A percentile compares a stretch with the other conserved stretches of the same genome.
Conservation (phyloP, 2,797 vertebrate species). For the Hapalemur alaotrensis region DNA sequence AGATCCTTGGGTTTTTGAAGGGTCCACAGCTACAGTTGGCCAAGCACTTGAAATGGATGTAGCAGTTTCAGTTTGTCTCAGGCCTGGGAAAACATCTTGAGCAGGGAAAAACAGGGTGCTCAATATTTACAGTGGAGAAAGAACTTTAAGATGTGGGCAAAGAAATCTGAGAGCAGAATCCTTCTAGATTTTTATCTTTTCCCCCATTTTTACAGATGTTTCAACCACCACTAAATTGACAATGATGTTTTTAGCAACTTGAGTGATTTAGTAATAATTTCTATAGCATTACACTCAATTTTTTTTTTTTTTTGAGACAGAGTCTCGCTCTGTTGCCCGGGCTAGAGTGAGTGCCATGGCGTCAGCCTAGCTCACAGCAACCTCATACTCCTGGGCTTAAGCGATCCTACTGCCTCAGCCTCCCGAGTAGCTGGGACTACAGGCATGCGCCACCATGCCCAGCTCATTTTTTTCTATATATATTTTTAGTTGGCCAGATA, state of each 20-base stretch:
- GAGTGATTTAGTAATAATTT: slow-evolving; percentile 25
- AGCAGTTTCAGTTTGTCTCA: background rate
- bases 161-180: background rate
- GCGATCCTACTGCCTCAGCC: too few relatives aligned
- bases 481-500: too few relatives aligned
- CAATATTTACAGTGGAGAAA: slow-evolving; percentile 8
- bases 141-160: background rate
- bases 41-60: background rate
- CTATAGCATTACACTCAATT: background rate
- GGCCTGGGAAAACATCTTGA: background rate
- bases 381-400: too few relatives aligned
- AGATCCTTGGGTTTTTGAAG: background rate
- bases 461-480: too few relatives aligned
- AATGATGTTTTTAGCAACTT: background rate
- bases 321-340: too few relatives aligned
- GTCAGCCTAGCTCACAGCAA: too few relatives aligned
- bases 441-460: too few relatives aligned
- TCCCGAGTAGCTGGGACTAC: too few relatives aligned
- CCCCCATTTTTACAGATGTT: background rate
- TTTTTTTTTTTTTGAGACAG: slow-evolving; percentile 53
- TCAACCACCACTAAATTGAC: slow-evolving; percentile 4
- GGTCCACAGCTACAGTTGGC: background rate
- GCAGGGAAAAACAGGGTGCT: background rate
- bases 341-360: too few relatives aligned
- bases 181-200: background rate